phyloP scores from a whole-genome alignment of 2,113 vertebrate species.

The Scalopus aquaticus region DNA sequence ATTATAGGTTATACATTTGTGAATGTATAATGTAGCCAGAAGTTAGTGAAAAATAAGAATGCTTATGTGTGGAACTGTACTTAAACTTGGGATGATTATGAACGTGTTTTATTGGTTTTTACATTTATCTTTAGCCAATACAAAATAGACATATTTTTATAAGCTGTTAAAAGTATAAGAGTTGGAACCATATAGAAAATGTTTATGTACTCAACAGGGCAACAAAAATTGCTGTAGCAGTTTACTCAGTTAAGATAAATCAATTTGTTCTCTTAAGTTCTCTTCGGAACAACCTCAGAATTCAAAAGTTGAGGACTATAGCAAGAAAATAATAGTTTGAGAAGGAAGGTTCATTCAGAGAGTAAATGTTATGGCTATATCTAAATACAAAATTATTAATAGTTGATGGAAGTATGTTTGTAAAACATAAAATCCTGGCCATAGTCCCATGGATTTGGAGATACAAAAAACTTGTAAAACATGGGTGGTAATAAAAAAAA shows the following conservation, averaged over 20 bases:
- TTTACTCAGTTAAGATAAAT: conserved; percentile 28
- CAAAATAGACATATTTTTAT: conserved; percentile 62
- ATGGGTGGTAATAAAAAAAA: conserved; percentile 5
- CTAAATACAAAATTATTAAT: not conserved
- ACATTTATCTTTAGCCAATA: conserved; percentile 62
- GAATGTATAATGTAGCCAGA: not conserved
- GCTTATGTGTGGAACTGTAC: conserved; percentile 1
- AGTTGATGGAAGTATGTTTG: not conserved
- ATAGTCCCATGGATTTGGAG: not conserved
- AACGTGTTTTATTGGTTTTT: conserved; percentile 69
- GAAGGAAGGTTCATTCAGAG: not conserved
- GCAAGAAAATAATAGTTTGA: conserved; percentile 9
- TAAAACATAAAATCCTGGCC: not conserved
- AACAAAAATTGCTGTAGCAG: conserved; percentile 61
- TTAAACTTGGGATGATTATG: conserved; percentile 48
- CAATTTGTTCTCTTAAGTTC: too few species aligned
- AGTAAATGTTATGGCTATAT: not conserved
- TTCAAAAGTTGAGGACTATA: not conserved
- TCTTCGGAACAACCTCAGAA: not conserved
- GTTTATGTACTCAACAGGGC: conserved; percentile 52
- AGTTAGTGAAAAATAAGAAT: conserved; percentile 61
- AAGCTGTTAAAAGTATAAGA: conserved; percentile 73
- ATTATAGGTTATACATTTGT: conserved; percentile 15
- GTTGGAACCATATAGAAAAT: conserved; percentile 65
- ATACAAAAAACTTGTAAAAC: conserved; percentile 4